These are phyloP conservation scores for Odontomyia ornata DNA, from an alignment of 2,888 invertebrate species.

Conservation along the genomic window DNA sequence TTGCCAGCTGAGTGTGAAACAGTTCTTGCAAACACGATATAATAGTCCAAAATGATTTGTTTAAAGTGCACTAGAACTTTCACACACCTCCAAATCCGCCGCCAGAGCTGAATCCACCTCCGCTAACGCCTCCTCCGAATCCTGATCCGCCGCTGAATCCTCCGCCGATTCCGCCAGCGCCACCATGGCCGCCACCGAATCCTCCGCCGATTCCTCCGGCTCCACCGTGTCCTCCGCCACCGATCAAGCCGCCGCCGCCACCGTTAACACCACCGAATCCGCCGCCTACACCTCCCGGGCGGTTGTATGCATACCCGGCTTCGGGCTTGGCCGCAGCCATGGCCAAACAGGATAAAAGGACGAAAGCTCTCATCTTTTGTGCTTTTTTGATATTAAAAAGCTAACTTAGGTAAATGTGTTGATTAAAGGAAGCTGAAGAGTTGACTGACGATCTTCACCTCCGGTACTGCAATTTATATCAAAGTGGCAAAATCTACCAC, in stretches of 20 bases:
- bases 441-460: conserved; percentile 64
- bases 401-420: conserved; percentile 57
- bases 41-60: no score
- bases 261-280: conserved; percentile 54
- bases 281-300: conserved; percentile 62
- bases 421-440: conserved; percentile 62
- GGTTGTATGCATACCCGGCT: conserved; percentile 64
- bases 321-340: conserved; percentile 63
- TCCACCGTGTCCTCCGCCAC: conserved; percentile 56
- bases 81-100: conserved; percentile 49
- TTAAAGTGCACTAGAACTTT: conserved; percentile 5
- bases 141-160: conserved; percentile 59
- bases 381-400: conserved; percentile 46
- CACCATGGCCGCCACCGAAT: conserved; percentile 56
- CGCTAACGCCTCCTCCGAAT: conserved; percentile 52
- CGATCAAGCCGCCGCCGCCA: conserved; percentile 54
- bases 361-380: conserved; percentile 62
- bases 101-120: conserved; percentile 53
- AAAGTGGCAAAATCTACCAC: conserved; percentile 52
- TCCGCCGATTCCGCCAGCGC: conserved; percentile 55
- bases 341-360: conserved; percentile 64
- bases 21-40: no score
- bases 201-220: conserved; percentile 57
- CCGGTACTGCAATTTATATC: conserved; percentile 65
- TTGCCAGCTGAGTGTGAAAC: no score